phyloP scores from a whole-genome alignment of 2,113 vertebrate genomes.

The Hemicordylus capensis region DNA sequence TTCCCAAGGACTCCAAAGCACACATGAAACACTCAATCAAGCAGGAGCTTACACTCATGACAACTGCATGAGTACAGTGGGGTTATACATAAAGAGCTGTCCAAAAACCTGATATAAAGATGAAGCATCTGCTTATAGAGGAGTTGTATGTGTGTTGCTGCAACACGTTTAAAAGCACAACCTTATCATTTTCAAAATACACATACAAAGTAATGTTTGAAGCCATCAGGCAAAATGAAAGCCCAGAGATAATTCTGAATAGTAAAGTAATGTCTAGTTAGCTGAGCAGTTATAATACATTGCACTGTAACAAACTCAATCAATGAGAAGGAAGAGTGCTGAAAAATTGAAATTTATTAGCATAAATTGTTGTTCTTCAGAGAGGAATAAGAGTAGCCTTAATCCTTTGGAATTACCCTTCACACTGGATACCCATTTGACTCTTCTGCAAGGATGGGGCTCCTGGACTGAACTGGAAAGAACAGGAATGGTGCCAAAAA shows the following conservation, averaged over 20 bases:
- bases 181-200: neutral
- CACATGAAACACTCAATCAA: neutral
- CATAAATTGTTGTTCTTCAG: no score
- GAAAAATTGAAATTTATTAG: no score
- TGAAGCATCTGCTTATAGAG: neutral
- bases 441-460: no score
- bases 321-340: neutral
- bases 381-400: no score
- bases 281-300: neutral
- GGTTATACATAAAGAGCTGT: neutral
- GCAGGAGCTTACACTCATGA: neutral
- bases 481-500: no score
- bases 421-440: no score
- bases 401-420: no score
- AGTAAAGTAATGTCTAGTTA: neutral
- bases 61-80: neutral
- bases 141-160: neutral
- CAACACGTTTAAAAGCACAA: neutral
- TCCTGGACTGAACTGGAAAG: no score
- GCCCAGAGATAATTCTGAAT: neutral
- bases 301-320: fast-evolving
- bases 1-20: neutral
- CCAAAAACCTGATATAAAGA: neutral
- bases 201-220: neutral
- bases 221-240: neutral